phyloP scores from a whole-genome alignment of 2,888 invertebrate species.

The Tanytarsus gracilentus region DNA sequence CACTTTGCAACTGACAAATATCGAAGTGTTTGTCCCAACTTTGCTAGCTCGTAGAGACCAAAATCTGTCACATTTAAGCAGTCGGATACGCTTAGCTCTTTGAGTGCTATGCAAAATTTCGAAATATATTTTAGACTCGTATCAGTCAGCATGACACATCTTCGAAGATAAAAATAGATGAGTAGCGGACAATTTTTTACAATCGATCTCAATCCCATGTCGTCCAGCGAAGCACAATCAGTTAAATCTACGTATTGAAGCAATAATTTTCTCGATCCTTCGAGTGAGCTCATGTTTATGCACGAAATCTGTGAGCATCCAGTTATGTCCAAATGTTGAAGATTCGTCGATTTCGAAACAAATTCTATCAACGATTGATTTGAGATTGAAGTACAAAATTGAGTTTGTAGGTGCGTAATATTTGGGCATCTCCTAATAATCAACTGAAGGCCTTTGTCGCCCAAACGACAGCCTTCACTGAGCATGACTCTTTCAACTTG shows the following conservation, averaged over 20 bases:
- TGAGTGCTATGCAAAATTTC: conserved; percentile 72
- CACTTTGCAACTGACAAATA: conserved; percentile 92
- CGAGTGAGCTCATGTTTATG: conserved; percentile 55
- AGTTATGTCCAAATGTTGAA: conserved; percentile 77
- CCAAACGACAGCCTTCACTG: conserved; percentile 60
- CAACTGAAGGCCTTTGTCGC: conserved; percentile 66
- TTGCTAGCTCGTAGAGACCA: conserved; percentile 80
- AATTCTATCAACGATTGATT: conserved; percentile 71
- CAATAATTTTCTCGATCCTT: conserved; percentile 57
- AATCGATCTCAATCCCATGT: conserved; percentile 72
- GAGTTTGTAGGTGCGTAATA: conserved; percentile 69
- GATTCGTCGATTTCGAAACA: conserved; percentile 65
- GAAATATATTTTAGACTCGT: conserved; percentile 85
- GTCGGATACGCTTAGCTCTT: conserved; percentile 84
- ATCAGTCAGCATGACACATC: conserved; percentile 83
- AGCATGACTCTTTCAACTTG: conserved; percentile 58
- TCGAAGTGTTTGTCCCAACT: conserved; percentile 77
- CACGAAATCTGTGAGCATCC: conserved; percentile 74
- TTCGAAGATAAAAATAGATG: conserved; percentile 74
- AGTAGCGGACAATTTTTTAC: conserved; percentile 81
- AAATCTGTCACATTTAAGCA: conserved; percentile 84
- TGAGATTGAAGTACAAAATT: conserved; percentile 63
- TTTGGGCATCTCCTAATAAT: conserved; percentile 73
- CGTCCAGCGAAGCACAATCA: conserved; percentile 77
- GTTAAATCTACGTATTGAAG: conserved; percentile 85